phyloP scores from a whole-genome alignment of 37 sponge, comb jelly and placozoan species.

The Diacarnus erythraeanus region DNA sequence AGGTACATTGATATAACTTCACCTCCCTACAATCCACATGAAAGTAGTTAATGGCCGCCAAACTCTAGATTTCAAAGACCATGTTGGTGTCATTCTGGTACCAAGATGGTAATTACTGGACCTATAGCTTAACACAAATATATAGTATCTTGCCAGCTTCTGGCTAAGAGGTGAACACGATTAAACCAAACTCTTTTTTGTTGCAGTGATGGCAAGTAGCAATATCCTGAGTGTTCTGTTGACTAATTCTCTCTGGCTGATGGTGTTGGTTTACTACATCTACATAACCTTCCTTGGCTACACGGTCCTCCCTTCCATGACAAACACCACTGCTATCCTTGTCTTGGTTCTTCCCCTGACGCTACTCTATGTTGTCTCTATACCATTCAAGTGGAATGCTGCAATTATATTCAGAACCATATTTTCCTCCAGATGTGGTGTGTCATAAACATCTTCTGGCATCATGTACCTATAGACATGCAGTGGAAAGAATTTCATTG shows the following conservation, averaged over 20 bases:
- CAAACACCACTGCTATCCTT: constrained; percentile 50
- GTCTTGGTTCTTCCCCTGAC: constrained; percentile 45
- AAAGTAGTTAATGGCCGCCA: too few species aligned
- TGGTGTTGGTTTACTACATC: constrained; percentile 73
- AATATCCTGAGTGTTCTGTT: constrained; percentile 39
- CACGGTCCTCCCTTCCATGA: constrained; percentile 36
- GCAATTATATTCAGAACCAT: constrained; percentile 10
- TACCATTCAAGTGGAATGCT: constrained; percentile 60
- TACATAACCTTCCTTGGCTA: constrained; percentile 97
- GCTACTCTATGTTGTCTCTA: constrained; percentile 48
- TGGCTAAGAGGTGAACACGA: too few species aligned
- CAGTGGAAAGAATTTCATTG: neutral
- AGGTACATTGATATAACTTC: constrained; percentile 13
- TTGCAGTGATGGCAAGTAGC: constrained; percentile 35
- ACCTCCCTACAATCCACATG: too few species aligned
- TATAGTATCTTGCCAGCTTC: too few species aligned
- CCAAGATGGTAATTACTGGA: too few species aligned
- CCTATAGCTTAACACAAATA: neutral
- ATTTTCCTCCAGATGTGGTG: constrained; percentile 43
- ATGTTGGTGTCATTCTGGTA: too few species aligned
- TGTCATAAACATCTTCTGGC: neutral
- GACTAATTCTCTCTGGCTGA: constrained; percentile 83
- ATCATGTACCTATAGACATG: neutral
- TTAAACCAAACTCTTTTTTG: neutral
- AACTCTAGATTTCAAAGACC: too few species aligned